These are phyloP conservation scores for Oplegnathus fasciatus DNA, from an alignment of 2,113 vertebrate genomes.

Conservation along the genomic window DNA sequence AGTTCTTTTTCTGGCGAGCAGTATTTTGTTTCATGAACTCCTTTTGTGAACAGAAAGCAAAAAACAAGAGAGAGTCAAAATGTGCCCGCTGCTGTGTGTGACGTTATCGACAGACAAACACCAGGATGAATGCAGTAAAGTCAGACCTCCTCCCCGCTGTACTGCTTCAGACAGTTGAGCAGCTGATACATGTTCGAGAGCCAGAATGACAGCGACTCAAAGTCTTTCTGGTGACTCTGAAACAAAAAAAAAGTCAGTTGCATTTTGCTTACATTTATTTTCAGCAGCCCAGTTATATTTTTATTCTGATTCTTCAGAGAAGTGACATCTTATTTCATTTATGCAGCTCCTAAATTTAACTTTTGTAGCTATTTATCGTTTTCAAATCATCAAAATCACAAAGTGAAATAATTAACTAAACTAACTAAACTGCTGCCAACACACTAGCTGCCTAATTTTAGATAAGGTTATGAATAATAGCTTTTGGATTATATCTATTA, in stretches of 20 bases:
- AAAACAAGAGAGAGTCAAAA: slow-evolving; percentile 10
- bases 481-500: background rate
- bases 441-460: background rate
- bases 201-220: slow-evolving; percentile 96
- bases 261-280: slow-evolving; percentile 4
- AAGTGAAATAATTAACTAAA: background rate
- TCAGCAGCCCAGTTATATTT: background rate
- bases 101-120: background rate
- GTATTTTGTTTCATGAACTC: slow-evolving; percentile 92
- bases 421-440: background rate
- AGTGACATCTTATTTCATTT: background rate
- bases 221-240: slow-evolving; percentile 90
- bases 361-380: background rate
- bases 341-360: background rate
- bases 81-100: background rate
- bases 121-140: background rate
- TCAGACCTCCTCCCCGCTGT: slow-evolving; percentile 97
- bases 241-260: slow-evolving; percentile 47
- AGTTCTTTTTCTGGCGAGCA: slow-evolving; percentile 92
- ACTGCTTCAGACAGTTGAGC: slow-evolving; percentile 97
- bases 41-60: slow-evolving; percentile 73
- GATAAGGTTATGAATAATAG: background rate
- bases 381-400: background rate
- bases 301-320: background rate
- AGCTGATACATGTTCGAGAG: slow-evolving; percentile 93